These are phyloP conservation scores for Furcula furcula DNA, from an alignment of 2,888 invertebrate species.

Conservation along the genomic window DNA sequence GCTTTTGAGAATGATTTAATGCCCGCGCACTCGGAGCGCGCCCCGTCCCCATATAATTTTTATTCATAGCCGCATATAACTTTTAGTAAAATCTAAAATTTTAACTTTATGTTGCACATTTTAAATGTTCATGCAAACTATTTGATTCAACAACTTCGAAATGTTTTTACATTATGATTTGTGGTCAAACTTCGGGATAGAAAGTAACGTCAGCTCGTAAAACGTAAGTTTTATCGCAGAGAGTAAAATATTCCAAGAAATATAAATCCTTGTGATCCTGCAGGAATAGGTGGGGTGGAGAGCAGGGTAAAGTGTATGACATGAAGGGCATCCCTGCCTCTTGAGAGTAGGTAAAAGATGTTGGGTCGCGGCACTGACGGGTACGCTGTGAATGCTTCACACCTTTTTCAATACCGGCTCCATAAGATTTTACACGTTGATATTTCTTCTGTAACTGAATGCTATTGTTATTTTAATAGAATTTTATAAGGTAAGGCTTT, in stretches of 20 bases:
- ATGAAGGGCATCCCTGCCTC: conserved; percentile 57
- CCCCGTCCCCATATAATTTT: conserved; percentile 47
- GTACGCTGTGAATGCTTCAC: conserved; percentile 61
- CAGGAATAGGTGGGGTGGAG: conserved; percentile 45
- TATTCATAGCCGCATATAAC: conserved; percentile 50
- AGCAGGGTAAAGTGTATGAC: conserved; percentile 54
- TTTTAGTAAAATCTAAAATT: conserved; percentile 42
- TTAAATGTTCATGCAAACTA: conserved; percentile 14
- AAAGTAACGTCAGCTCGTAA: conserved; percentile 37
- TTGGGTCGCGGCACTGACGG: conserved; percentile 64
- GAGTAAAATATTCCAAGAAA: conserved; percentile 38
- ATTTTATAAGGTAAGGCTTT: conserved; percentile 19
- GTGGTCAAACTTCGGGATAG: conserved; percentile 30
- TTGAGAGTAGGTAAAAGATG: conserved; percentile 64
- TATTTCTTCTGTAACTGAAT: conserved; percentile 42
- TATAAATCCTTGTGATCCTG: conserved; percentile 43
- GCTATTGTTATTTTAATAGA: conserved; percentile 42
- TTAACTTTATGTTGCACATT: conserved; percentile 30
- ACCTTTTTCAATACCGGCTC: conserved; percentile 46
- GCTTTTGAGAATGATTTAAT: conserved; percentile 66
- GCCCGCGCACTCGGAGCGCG: conserved; percentile 42
- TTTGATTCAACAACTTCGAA: conserved; percentile 28
- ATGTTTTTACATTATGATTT: conserved; percentile 31
- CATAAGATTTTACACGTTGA: conserved; percentile 47
- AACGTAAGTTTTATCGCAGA: conserved; percentile 36